Conservation (phyloP, 2,888 invertebrate genomes). For the Muscina levida region DNA sequence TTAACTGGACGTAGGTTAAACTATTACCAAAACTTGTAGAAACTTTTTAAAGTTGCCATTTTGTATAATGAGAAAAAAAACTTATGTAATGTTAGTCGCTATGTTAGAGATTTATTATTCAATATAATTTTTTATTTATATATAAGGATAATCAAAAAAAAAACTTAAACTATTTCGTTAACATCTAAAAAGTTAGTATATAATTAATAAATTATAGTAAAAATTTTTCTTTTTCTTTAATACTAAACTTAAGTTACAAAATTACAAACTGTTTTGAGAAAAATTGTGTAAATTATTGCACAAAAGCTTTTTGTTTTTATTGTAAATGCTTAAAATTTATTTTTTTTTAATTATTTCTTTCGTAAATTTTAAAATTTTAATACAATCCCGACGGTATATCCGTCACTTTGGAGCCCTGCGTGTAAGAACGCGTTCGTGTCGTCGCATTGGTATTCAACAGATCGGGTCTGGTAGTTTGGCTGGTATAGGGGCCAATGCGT, state of each 20-base stretch:
- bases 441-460: constrained; percentile 70
- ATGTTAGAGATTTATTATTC: not conserved
- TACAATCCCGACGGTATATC: constrained; percentile 88
- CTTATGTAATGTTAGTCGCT: not conserved
- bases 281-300: constrained; percentile 44
- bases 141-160: not conserved
- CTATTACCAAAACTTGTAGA: too few species aligned
- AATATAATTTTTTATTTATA: too few species aligned
- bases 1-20: too few species aligned
- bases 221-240: too few species aligned
- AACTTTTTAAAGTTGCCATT: too few species aligned
- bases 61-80: too few species aligned
- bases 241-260: constrained; percentile 35
- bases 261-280: not conserved
- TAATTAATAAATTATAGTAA: constrained; percentile 30
- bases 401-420: constrained; percentile 84
- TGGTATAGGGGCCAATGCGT: constrained; percentile 70
- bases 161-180: not conserved
- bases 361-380: constrained; percentile 75
- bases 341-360: not conserved
- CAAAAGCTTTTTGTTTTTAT: constrained; percentile 53
- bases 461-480: constrained; percentile 55
- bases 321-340: constrained; percentile 52
- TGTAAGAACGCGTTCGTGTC: constrained; percentile 76
- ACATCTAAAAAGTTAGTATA: constrained; percentile 3